Evolutionary conservation across 2,888 invertebrate genomes (phyloP).

Genomic region (Diachrysia chrysitis): DNA sequence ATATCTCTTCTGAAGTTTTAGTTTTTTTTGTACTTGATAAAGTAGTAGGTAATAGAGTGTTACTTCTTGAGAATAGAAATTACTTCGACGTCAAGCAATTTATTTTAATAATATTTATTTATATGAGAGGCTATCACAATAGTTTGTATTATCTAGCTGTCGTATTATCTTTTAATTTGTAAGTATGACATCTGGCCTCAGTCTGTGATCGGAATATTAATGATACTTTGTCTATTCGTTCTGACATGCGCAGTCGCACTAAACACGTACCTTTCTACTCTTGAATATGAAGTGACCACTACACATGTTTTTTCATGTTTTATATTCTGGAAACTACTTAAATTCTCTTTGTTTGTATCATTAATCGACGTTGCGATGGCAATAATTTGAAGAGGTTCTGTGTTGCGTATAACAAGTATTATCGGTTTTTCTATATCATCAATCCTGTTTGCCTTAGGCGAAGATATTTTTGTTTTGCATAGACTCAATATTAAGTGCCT

Average conservation of each 20-base stretch:
- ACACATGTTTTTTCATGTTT: constrained; percentile 30
- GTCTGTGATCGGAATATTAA: constrained; percentile 42
- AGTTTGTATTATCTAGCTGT: constrained; percentile 3
- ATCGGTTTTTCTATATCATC: not conserved
- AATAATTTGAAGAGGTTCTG: not conserved
- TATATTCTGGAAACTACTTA: constrained; percentile 27
- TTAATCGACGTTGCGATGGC: constrained; percentile 30
- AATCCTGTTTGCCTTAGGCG: not conserved
- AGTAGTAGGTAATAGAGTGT: not conserved
- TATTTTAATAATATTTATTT: not conserved
- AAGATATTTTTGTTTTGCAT: not conserved
- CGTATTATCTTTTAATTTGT: constrained; percentile 26
- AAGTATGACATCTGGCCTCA: constrained; percentile 30
- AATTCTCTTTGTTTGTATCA: constrained; percentile 45
- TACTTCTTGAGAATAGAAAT: not conserved
- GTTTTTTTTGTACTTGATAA: not conserved
- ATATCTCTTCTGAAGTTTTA: not conserved
- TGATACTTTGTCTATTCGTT: constrained; percentile 35
- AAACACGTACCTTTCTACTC: constrained; percentile 29
- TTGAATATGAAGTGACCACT: constrained; percentile 48
- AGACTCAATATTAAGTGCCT: not conserved
- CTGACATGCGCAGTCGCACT: constrained; percentile 39
- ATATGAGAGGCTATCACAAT: not conserved
- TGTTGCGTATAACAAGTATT: not conserved
- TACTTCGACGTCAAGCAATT: not conserved